phyloP scores from a whole-genome alignment of 2,113 vertebrate species.

The Strix aluco region DNA sequence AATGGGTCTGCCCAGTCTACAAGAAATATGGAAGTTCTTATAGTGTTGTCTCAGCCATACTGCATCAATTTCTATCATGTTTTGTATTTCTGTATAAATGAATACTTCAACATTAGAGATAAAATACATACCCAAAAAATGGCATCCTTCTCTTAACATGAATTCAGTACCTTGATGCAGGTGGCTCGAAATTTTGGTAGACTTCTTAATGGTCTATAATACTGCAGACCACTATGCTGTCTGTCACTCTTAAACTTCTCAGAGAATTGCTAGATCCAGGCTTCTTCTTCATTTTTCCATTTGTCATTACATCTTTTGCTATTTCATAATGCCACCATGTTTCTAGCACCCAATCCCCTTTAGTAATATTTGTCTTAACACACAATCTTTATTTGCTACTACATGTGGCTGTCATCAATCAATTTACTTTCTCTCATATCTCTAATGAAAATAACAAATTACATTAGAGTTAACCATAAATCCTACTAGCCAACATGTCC shows the following conservation, averaged over 20 bases:
- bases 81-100: neutral
- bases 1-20: neutral
- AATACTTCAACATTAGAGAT: neutral
- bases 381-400: neutral
- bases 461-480: neutral
- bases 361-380: neutral
- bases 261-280: neutral
- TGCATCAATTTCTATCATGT: neutral
- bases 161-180: neutral
- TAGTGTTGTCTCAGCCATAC: neutral
- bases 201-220: neutral
- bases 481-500: neutral
- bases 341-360: neutral
- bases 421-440: neutral
- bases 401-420: neutral
- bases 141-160: neutral
- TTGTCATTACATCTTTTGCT: neutral
- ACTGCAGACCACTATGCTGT: neutral
- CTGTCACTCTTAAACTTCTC: neutral
- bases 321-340: neutral
- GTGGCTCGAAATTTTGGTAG: neutral
- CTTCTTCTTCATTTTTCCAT: neutral
- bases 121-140: neutral
- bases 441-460: neutral
- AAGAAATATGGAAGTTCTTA: neutral